Conservation (phyloP, 2,888 invertebrate species). For the Alcis repandata region DNA sequence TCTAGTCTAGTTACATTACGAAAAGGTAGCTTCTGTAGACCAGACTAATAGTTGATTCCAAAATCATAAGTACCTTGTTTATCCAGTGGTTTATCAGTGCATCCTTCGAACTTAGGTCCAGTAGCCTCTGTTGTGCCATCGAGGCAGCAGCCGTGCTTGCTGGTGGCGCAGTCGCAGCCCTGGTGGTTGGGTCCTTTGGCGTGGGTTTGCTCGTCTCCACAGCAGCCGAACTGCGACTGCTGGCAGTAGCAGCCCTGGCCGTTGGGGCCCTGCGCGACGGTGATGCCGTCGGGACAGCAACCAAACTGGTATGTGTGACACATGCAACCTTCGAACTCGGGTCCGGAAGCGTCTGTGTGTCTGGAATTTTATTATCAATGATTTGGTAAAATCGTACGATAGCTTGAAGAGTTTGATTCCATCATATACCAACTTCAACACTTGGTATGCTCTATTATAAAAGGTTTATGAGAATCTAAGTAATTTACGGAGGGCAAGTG, state of each 20-base stretch:
- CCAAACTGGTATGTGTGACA: conserved; percentile 96
- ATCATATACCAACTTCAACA: no score
- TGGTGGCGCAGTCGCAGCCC: conserved; percentile 94
- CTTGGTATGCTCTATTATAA: no score
- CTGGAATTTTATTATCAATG: conserved; percentile 54
- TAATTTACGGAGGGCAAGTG: neutral
- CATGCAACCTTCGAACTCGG: conserved; percentile 93
- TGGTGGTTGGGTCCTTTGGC: conserved; percentile 91
- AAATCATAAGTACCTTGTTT: conserved; percentile 88
- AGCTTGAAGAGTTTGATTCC: no score
- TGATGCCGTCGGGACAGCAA: conserved; percentile 95
- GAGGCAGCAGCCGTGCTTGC: conserved; percentile 94
- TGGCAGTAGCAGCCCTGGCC: conserved; percentile 91
- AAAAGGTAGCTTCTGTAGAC: no score
- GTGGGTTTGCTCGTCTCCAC: conserved; percentile 93
- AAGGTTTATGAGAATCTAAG: neutral
- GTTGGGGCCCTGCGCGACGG: conserved; percentile 89
- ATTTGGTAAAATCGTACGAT: neutral
- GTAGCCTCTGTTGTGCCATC: conserved; percentile 93
- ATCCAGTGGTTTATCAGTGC: conserved; percentile 89
- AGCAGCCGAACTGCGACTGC: conserved; percentile 92
- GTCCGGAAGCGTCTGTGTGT: conserved; percentile 91
- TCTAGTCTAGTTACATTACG: no score
- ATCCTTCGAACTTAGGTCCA: conserved; percentile 95
- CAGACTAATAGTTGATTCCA: no score